Base-by-base conservation (phyloP, 2,888 invertebrate species). In the Ditylenchus weischeri region DNA sequence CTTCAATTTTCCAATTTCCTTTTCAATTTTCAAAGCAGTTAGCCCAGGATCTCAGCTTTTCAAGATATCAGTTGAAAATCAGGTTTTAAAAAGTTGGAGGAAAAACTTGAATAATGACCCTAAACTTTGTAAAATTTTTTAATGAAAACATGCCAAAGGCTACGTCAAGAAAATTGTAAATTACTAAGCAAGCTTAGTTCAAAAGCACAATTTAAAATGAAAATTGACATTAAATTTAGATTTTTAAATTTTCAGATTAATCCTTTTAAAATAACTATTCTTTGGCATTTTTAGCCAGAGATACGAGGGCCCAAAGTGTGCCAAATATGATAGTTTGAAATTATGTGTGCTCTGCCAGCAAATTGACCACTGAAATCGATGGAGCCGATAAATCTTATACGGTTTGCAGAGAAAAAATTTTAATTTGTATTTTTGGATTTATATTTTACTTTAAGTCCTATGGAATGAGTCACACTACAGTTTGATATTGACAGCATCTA, bases 261-360 rank as follows among this genome's bases (percentile, higher is more conserved):
- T n/a, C n/a, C n/a, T 4, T 5, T 29, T 7, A 50, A 49, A 15
- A 43, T 59, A 21, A 7, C 21, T 21, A n/a, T n/a, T 59, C 23
- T 59, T 21, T 59, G 29, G 23, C 10, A 6, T 21, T 63, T 66
- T 4, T 57, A 73, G 75, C 29, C 61, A 64, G n/a, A 68, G 70
- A 18, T 79, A 79, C 69, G 79, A 79, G 57, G 79, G 76, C 54
- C 35, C 79, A 76, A 61, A 74, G 74, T 19, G 66, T 65, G 10
- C 63, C 65, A 18, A 78, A 79, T 51, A 76, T 78, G 38, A 78
- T 77, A 57, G 78, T 79, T 21, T 78, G 79, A 23, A 70, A 72
- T 59, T 72, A 72, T 29, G 68, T 73, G 4, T 79, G 79, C 60
- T 78, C 78, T 13, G 36, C 4, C n/a, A 23, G 15, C 7, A 47